Evolutionary conservation across 35 echinoderm and acorn worm species (phyloP), one percentile per base, ranked within the genome.

Genomic region (Eucidaris tribuloides): DNA sequence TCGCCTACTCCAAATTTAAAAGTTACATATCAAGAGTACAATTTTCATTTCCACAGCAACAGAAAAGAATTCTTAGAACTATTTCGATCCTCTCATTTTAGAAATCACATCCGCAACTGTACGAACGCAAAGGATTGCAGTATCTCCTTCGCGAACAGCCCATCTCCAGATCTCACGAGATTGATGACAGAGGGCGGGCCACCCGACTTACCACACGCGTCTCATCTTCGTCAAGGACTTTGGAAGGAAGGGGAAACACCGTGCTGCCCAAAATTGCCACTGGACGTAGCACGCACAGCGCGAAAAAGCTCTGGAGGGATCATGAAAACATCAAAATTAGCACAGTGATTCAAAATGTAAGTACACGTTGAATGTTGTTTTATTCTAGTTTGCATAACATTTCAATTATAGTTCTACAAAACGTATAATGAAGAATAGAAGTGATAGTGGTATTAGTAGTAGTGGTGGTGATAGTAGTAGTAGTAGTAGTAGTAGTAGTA

Each of bases 241-340:
- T 14, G 19, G 68, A 22, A 0, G 68, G 44, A n/a, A 27, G 68
- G 37, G 38, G 37, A 2, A 41, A 33, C 14, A 36, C 37, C 2
- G 41, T 74, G 2, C 68, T 74, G 2, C 68, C 68, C 7, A 74
- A 74, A 40, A 74, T 74, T 44, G 68, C 68, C 35, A 74, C 68
- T 2, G 68, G 68, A 44, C 68, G 68, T 17, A 74, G 68, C 25
- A 40, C 38, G n/a, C 29, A 20, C 28, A 74, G 68, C 25, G 68
- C 68, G 28, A 74, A 74, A 22, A 74, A 42, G 68, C 7, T 74
- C n/a, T 74, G 68, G 68, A 74, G 44, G 6, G 68, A 74, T 44
- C 44, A 41, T 22, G 68, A 74, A 20, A 74, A 15, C 14, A 43
- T 74, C 40, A 74, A 74, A 40, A 74, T 74, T 36, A 74, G 37